Evolutionary conservation across 2,113 vertebrate species (phyloP).

Genomic region (Oncorhynchus keta): DNA sequence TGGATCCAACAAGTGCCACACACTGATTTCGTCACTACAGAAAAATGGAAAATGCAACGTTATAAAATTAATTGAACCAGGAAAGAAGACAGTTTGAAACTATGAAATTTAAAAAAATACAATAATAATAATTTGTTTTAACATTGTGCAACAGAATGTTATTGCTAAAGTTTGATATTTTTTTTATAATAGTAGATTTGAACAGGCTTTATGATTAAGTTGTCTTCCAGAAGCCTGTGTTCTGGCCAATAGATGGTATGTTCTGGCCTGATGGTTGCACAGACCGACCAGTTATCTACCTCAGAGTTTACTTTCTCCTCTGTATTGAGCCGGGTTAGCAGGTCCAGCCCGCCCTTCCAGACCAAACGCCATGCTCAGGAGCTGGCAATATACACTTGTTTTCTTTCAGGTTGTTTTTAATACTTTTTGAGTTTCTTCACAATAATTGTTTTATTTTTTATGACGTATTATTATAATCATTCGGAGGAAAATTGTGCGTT

Average conservation of each 20-base stretch:
- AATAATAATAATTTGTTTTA: constrained; percentile 48
- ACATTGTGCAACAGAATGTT: constrained; percentile 68
- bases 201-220: constrained; percentile 82
- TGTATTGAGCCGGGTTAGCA: constrained; percentile 91
- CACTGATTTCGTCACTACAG: constrained; percentile 81
- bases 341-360: constrained; percentile 94
- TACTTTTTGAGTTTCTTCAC: constrained; percentile 64
- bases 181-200: constrained; percentile 76
- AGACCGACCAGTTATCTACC: constrained; percentile 97
- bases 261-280: constrained; percentile 92
- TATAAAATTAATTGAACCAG: constrained; percentile 65
- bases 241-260: constrained; percentile 75
- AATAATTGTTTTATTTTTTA: constrained; percentile 73
- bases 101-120: constrained; percentile 78
- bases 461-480: constrained; percentile 48
- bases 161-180: constrained; percentile 71
- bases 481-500: constrained; percentile 59
- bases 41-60: constrained; percentile 71
- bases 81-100: constrained; percentile 75
- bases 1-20: constrained; percentile 92
- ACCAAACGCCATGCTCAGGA: constrained; percentile 97
- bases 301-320: constrained; percentile 93
- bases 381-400: constrained; percentile 84
- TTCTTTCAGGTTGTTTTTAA: constrained; percentile 86
- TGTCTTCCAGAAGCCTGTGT: constrained; percentile 90